These are phyloP conservation scores for Gallinago stenura DNA, from an alignment of 2,797 vertebrate species.

Conservation along the genomic window DNA sequence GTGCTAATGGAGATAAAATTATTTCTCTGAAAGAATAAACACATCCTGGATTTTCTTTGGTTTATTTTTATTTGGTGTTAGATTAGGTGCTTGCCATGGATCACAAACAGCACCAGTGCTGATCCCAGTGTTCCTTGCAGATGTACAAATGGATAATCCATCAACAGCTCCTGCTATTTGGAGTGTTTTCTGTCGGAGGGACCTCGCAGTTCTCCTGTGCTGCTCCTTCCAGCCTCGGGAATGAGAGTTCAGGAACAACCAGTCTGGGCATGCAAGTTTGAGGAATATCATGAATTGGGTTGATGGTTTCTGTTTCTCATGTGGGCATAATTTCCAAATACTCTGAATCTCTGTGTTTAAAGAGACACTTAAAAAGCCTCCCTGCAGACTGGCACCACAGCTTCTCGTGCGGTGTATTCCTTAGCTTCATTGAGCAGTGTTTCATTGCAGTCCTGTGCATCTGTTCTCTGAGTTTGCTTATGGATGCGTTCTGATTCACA, in stretches of 20 bases:
- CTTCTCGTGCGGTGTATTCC: neutral
- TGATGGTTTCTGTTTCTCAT: neutral
- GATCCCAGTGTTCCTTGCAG: neutral
- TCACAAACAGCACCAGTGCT: neutral
- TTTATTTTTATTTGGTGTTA: neutral
- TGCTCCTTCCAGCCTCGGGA: neutral
- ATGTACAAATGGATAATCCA: neutral
- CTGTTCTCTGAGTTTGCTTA: rapidly evolving
- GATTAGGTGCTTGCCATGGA: neutral
- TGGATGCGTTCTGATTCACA: neutral
- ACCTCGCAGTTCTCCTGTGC: rapidly evolving
- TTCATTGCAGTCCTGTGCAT: neutral
- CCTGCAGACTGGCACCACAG: neutral
- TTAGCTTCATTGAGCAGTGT: neutral
- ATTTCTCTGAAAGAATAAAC: neutral
- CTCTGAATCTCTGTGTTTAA: neutral
- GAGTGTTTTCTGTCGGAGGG: neutral
- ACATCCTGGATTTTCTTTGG: neutral
- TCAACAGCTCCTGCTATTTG: neutral
- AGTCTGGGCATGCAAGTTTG: rapidly evolving
- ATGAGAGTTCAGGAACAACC: neutral
- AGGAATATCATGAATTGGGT: neutral
- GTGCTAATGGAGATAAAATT: neutral
- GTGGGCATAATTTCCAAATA: neutral
- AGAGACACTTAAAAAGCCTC: neutral